These are phyloP conservation scores for Cisticola juncidis DNA, from an alignment of 2,113 vertebrate genomes.

Conservation along the genomic window DNA sequence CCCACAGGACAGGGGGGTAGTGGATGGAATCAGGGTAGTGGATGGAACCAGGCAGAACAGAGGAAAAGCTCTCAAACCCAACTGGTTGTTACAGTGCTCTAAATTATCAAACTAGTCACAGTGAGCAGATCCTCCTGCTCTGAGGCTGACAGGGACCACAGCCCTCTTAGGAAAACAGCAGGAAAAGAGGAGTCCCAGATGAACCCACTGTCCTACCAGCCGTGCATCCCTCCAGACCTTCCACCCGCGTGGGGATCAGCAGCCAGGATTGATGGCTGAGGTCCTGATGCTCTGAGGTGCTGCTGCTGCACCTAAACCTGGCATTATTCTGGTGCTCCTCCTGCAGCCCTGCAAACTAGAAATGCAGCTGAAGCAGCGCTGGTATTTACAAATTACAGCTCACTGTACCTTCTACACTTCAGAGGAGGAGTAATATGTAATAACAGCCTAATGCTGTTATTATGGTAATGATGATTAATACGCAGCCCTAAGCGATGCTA, in stretches of 20 bases:
- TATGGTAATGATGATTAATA: conserved; percentile 42
- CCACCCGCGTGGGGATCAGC: rapidly evolving
- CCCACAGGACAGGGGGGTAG: too few relatives aligned
- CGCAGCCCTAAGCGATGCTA: neutral
- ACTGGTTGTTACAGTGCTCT: neutral
- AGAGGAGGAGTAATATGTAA: conserved; percentile 29
- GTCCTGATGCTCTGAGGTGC: neutral
- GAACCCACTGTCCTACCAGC: neutral
- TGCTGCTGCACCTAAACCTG: neutral
- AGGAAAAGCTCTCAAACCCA: neutral
- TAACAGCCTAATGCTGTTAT: conserved; percentile 3
- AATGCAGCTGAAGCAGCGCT: neutral
- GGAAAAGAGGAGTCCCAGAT: neutral
- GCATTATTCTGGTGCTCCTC: neutral
- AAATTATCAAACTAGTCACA: neutral
- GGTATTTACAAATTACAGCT: conserved; percentile 26
- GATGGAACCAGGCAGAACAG: neutral
- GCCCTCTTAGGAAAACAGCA: neutral
- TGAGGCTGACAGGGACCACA: neutral
- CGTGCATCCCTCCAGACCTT: rapidly evolving
- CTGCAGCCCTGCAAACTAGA: neutral
- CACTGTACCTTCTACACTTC: neutral
- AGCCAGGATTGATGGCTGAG: neutral
- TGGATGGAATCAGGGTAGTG: rapidly evolving
- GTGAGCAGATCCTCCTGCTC: neutral